Evolutionary conservation across 2,797 vertebrate genomes (phyloP).

Genomic region (Neomorphus geoffroyi): DNA sequence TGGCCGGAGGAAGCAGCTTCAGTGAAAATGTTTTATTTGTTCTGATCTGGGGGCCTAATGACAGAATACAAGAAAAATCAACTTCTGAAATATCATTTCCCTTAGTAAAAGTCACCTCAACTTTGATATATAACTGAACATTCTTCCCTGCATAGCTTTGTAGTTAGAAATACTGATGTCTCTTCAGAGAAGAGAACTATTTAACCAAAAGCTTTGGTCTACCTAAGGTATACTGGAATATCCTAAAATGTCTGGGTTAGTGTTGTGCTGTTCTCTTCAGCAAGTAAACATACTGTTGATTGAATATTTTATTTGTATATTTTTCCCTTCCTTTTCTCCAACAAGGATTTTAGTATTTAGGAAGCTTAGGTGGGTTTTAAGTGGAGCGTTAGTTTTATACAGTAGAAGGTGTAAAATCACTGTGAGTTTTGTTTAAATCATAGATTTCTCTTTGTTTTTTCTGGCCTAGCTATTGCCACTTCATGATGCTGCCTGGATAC

Average conservation of each 20-base stretch:
- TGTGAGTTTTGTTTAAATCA: not conserved
- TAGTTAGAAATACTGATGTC: slow-evolving; percentile 2
- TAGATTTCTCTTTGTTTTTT: not conserved
- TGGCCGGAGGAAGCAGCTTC: slow-evolving; percentile 32
- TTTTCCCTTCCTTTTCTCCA: not conserved
- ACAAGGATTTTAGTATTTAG: not conserved
- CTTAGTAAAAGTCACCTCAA: not conserved
- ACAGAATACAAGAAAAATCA: not conserved
- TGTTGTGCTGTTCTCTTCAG: not conserved
- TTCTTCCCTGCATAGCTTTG: not conserved
- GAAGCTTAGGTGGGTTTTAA: not conserved
- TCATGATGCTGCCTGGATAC: not conserved
- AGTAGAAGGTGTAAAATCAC: not conserved
- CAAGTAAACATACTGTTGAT: not conserved
- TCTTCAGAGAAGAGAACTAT: not conserved
- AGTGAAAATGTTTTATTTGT: slow-evolving; percentile 55
- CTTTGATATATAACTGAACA: not conserved
- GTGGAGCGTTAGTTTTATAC: not conserved
- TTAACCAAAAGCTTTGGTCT: not conserved
- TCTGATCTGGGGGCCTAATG: slow-evolving; percentile 44
- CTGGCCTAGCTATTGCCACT: not conserved
- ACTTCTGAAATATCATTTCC: not conserved
- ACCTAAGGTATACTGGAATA: not conserved
- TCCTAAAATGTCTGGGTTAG: not conserved
- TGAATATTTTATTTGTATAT: not conserved